Conservation (phyloP, 2,888 invertebrate genomes). For the Dynastes tityus region DNA sequence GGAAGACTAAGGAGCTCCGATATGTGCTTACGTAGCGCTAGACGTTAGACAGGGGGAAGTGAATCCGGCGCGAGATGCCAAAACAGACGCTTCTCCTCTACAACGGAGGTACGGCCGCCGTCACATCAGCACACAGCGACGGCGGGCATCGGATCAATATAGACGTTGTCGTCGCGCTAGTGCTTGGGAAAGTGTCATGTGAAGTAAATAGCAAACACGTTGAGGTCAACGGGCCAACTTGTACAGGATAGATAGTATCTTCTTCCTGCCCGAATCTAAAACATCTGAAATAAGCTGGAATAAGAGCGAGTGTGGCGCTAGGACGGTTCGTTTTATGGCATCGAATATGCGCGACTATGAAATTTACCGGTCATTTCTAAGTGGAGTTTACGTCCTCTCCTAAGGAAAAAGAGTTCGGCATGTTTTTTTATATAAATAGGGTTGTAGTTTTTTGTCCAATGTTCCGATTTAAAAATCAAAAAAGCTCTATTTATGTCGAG, state of each 20-base stretch:
- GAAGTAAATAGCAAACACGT: conserved; percentile 62
- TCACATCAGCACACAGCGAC: conserved; percentile 56
- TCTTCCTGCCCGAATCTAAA: conserved; percentile 43
- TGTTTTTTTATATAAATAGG: too few relatives aligned
- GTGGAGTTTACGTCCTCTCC: too few relatives aligned
- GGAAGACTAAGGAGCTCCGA: too few relatives aligned
- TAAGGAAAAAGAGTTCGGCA: too few relatives aligned
- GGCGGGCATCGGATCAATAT: conserved; percentile 61
- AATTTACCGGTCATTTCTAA: too few relatives aligned
- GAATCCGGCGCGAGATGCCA: conserved; percentile 34
- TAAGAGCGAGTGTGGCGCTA: too few relatives aligned
- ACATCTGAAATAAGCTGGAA: neutral
- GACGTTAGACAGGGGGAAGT: neutral
- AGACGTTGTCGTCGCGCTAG: conserved; percentile 55
- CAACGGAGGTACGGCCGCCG: conserved; percentile 48
- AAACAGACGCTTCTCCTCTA: conserved; percentile 55
- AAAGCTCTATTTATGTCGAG: too few relatives aligned
- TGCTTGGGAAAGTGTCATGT: conserved; percentile 65
- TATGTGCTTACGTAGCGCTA: too few relatives aligned
- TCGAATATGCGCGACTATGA: too few relatives aligned
- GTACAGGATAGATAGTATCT: conserved; percentile 60
- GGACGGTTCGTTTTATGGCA: too few relatives aligned
- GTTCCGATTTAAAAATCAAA: too few relatives aligned
- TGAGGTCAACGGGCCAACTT: conserved; percentile 61
- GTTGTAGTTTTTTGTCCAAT: too few relatives aligned